These are phyloP conservation scores for Eulemur mongoz DNA, from an alignment of 2,797 vertebrate species.

Conservation along the genomic window DNA sequence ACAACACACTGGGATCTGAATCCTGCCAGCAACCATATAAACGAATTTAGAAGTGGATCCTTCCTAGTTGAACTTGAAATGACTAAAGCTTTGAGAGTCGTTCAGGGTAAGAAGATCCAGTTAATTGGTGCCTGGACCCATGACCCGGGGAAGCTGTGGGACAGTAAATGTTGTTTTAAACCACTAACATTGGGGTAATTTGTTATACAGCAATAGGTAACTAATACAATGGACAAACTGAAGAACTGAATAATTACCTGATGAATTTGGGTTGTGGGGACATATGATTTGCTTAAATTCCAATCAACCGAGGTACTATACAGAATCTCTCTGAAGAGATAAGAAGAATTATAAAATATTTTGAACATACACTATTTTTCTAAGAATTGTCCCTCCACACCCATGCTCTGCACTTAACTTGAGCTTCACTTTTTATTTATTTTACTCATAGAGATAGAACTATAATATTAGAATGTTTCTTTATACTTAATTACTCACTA, in stretches of 20 bases:
- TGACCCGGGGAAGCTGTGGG: background rate
- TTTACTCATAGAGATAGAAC: background rate
- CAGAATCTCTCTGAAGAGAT: background rate
- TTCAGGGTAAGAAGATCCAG: too few species aligned
- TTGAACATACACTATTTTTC: background rate
- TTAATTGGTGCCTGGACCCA: background rate
- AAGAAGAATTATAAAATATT: background rate
- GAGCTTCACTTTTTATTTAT: background rate
- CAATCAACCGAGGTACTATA: background rate
- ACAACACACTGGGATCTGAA: background rate
- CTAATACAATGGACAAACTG: background rate
- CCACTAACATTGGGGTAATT: background rate
- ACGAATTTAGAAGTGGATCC: background rate
- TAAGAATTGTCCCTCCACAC: background rate
- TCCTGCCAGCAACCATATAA: background rate
- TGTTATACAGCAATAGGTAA: background rate
- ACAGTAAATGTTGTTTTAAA: background rate
- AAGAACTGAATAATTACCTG: background rate
- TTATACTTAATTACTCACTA: constrained; percentile 6
- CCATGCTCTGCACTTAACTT: background rate
- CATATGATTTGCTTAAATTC: background rate
- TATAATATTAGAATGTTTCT: constrained; percentile 35
- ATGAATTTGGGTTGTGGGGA: background rate
- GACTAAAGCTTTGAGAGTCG: background rate
- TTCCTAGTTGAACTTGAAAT: background rate